A percentile compares a stretch with the other conserved stretches of the same genome.
Evolutionary conservation across 2,797 vertebrate species (phyloP).

Genomic region (Tinamus major): DNA sequence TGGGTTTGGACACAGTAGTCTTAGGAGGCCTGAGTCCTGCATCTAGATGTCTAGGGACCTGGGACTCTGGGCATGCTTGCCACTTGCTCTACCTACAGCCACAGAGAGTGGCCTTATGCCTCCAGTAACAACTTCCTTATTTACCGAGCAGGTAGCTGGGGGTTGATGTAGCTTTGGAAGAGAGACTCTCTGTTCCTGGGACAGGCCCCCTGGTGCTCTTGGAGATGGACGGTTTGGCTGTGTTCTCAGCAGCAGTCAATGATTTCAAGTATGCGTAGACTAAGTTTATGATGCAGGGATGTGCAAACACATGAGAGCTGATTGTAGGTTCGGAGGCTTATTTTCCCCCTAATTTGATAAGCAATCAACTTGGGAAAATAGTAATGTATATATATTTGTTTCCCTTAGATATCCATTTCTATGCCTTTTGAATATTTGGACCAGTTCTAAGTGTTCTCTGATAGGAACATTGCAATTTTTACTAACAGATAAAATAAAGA

Average conservation of each 20-base stretch:
- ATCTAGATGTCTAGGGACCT: background rate
- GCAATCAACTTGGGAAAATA: background rate
- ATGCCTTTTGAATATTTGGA: background rate
- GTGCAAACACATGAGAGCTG: background rate
- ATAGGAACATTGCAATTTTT: background rate
- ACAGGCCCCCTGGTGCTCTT: background rate
- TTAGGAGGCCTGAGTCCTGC: rapidly evolving
- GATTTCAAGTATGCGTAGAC: background rate
- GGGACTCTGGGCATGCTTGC: background rate
- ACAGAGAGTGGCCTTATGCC: background rate
- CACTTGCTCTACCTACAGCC: background rate
- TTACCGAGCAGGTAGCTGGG: background rate
- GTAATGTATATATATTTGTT: background rate
- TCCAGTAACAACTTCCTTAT: background rate
- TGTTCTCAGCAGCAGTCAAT: background rate
- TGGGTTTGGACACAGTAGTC: rapidly evolving
- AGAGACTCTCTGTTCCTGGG: rapidly evolving
- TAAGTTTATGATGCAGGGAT: background rate
- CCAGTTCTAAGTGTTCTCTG: background rate
- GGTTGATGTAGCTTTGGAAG: background rate
- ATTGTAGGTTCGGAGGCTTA: background rate
- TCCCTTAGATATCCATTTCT: background rate
- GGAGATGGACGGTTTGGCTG: background rate
- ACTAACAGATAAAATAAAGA: background rate
- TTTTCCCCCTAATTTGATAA: background rate